Evolutionary conservation across 2,113 vertebrate genomes (phyloP).

Genomic region (Ochotona princeps): DNA sequence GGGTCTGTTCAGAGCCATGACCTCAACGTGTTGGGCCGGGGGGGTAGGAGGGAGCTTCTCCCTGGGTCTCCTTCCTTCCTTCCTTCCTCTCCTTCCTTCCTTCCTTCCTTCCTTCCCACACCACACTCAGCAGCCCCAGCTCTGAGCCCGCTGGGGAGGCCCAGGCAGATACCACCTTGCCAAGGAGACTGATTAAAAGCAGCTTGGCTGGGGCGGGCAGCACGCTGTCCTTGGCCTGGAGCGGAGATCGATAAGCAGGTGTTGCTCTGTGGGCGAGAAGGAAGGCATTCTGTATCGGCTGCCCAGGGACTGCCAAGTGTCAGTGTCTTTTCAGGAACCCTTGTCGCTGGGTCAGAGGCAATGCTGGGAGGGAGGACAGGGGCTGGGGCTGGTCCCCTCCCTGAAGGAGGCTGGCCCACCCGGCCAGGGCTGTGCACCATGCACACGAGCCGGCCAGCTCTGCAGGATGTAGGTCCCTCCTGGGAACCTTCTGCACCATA

Average conservation of each 20-base stretch:
- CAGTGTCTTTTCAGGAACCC: conserved; percentile 61
- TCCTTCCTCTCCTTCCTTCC: not conserved
- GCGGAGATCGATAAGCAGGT: conserved; percentile 63
- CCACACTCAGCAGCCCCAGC: not conserved
- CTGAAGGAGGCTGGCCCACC: not conserved
- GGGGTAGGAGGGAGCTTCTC: too few species aligned
- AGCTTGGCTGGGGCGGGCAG: not conserved
- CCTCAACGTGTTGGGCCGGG: not conserved
- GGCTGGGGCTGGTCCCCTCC: not conserved
- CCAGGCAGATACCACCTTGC: not conserved
- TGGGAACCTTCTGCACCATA: not conserved
- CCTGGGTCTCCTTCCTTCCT: not conserved
- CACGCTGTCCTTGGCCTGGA: conserved; percentile 51
- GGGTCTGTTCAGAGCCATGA: not conserved
- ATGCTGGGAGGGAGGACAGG: not conserved
- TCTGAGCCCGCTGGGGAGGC: not conserved
- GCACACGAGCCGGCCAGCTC: not conserved
- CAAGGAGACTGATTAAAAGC: conserved; percentile 59
- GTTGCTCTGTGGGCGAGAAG: conserved; percentile 51
- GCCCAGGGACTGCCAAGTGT: not conserved
- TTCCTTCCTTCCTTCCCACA: too few species aligned
- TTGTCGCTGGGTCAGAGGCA: rapidly evolving
- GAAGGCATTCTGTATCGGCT: not conserved
- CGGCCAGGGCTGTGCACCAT: not conserved
- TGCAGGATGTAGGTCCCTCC: not conserved